These are phyloP conservation scores for Halcyon leucocephala DNA, from an alignment of 2,797 vertebrate genomes.

Conservation along the genomic window DNA sequence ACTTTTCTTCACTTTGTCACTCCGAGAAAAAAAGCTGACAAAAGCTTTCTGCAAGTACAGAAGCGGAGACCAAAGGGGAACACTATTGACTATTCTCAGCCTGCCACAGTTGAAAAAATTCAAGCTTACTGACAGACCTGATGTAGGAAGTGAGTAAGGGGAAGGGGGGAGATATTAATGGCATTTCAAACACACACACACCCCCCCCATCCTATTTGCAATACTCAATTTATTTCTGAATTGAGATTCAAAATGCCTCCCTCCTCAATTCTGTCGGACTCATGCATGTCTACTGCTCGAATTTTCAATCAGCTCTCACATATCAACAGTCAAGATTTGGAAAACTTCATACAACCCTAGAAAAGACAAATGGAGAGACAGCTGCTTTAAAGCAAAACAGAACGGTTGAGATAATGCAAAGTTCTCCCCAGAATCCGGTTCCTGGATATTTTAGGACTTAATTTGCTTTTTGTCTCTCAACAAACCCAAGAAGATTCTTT, in stretches of 20 bases:
- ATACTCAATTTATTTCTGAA: background rate
- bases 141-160: background rate
- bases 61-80: background rate
- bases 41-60: background rate
- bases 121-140: background rate
- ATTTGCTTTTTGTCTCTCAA: background rate
- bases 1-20: background rate
- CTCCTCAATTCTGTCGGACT: background rate
- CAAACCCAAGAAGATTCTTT: background rate
- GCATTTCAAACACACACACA: too few species aligned
- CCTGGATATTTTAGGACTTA: background rate
- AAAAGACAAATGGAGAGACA: background rate
- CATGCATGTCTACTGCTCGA: background rate
- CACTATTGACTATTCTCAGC: background rate
- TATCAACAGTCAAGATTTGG: background rate
- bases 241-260: background rate
- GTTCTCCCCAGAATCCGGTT: background rate
- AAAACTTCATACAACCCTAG: background rate
- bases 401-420: background rate
- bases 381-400: background rate
- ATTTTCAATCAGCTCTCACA: background rate
- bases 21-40: background rate
- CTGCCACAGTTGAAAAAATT: background rate
- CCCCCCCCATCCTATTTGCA: too few species aligned
- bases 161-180: rapidly evolving